Evolutionary conservation across 1,140 invertebrate genomes (phyloP).

Genomic region (Tenebrio molitor): DNA sequence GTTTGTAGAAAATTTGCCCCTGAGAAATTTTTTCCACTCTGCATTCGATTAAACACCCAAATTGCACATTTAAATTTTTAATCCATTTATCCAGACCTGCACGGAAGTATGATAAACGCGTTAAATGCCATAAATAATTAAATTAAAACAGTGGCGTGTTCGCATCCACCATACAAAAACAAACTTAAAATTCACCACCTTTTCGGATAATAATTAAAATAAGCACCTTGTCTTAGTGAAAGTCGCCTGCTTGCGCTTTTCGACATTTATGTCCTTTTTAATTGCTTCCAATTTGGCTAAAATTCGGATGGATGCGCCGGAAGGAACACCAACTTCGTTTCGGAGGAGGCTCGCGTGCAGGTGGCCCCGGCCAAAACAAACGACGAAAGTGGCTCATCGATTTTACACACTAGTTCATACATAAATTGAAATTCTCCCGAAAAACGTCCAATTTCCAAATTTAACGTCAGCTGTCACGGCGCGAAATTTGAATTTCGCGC

Average conservation of each 20-base stretch:
- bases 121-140: not conserved
- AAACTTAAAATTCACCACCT: not conserved
- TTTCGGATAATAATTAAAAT: not conserved
- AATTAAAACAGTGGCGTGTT: not conserved
- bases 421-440: too few species aligned
- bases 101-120: not conserved
- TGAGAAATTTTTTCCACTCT: too few species aligned
- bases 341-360: too few species aligned
- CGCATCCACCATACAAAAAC: too few species aligned
- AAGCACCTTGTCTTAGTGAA: not conserved
- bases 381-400: too few species aligned
- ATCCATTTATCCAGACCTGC: not conserved
- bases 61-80: not conserved
- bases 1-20: too few species aligned
- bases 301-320: not conserved
- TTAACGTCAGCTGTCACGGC: too few species aligned
- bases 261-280: not conserved
- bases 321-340: not conserved
- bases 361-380: too few species aligned
- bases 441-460: too few species aligned
- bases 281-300: not conserved
- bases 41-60: not conserved
- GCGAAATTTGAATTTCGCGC: too few species aligned
- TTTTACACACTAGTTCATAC: too few species aligned
- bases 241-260: not conserved